A percentile compares a stretch with the other conserved stretches of the same genome.
Conservation (phyloP, 2,888 invertebrate genomes). For the Xestobium rufovillosum region DNA sequence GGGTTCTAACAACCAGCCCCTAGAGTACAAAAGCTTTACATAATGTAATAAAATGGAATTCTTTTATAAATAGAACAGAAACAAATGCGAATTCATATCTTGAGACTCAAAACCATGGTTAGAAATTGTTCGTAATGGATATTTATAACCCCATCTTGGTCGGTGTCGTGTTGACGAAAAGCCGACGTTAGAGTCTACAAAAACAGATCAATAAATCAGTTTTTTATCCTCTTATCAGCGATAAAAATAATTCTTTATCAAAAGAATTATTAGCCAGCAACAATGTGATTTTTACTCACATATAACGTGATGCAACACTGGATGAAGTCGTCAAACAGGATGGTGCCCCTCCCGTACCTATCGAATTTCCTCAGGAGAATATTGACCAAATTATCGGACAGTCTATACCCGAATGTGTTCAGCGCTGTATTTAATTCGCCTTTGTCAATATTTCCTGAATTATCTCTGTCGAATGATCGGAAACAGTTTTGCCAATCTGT, state of each 20-base stretch:
- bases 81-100: constrained; percentile 59
- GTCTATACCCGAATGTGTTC: constrained; percentile 78
- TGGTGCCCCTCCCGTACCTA: constrained; percentile 79
- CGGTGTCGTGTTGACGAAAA: constrained; percentile 82
- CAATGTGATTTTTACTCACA: constrained; percentile 57
- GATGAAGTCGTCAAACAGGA: constrained; percentile 97
- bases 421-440: constrained; percentile 86
- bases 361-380: constrained; percentile 89
- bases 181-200: constrained; percentile 82
- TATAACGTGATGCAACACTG: constrained; percentile 90
- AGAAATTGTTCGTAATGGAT: constrained; percentile 95
- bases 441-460: constrained; percentile 86
- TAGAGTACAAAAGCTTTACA: too few relatives aligned
- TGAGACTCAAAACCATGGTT: constrained; percentile 79
- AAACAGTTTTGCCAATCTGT: constrained; percentile 98
- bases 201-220: constrained; percentile 23
- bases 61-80: too few relatives aligned
- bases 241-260: too few relatives aligned
- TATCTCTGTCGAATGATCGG: constrained; percentile 86
- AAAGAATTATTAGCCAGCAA: neutral
- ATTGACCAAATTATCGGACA: constrained; percentile 75
- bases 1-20: too few relatives aligned
- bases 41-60: too few relatives aligned
- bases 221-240: neutral
- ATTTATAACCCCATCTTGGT: constrained; percentile 90